A percentile compares a stretch with the other conserved stretches of the same genome.
These are phyloP conservation scores for Athalia cordata DNA, from an alignment of 2,888 invertebrate genomes.

Conservation along the genomic window DNA sequence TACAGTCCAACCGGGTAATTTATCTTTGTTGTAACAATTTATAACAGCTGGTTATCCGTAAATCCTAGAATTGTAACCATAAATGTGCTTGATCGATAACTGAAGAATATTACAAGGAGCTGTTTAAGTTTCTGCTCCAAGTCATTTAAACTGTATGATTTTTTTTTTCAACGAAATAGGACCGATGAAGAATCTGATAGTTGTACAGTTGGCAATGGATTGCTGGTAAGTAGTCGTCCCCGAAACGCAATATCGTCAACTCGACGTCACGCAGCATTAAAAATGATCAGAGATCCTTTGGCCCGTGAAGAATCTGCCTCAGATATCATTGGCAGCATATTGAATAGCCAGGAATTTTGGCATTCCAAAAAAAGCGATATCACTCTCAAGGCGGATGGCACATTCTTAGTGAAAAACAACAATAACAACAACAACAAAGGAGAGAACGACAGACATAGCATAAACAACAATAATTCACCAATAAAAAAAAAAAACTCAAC, in stretches of 20 bases:
- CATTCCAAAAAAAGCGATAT: constrained; percentile 79
- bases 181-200: constrained; percentile 56
- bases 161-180: constrained; percentile 50
- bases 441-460: constrained; percentile 54
- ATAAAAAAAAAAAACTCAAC: constrained; percentile 56
- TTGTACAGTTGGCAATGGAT: constrained; percentile 54
- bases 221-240: constrained; percentile 60
- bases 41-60: background rate
- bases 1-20: constrained; percentile 72
- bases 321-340: constrained; percentile 82
- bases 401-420: constrained; percentile 75
- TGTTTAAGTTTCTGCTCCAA: background rate
- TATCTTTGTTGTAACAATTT: background rate
- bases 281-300: constrained; percentile 59
- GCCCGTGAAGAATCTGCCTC: constrained; percentile 47
- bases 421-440: constrained; percentile 54
- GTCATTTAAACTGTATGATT: constrained; percentile 51
- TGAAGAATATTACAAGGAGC: too few species aligned
- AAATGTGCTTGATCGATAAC: background rate
- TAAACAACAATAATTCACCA: constrained; percentile 62
- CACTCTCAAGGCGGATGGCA: constrained; percentile 79
- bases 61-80: background rate
- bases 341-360: constrained; percentile 82
- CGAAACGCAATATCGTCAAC: constrained; percentile 60
- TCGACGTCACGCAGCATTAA: constrained; percentile 65